A percentile compares a stretch with the other conserved stretches of the same genome.
phyloP scores from a whole-genome alignment of 1,140 invertebrate species.

The Micrasema minimum region DNA sequence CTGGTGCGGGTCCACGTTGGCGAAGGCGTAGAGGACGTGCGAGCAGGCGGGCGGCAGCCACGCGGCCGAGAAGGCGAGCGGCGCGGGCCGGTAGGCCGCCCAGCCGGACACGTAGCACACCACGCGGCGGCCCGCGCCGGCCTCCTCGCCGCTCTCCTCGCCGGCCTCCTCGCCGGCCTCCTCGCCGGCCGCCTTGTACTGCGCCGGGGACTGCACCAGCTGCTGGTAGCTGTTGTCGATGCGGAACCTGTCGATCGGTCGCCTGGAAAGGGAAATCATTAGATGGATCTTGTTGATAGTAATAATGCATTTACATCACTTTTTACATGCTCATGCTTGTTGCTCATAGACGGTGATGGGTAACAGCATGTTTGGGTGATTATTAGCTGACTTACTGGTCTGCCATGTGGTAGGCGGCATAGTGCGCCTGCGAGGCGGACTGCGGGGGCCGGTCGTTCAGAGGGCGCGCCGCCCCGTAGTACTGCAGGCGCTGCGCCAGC shows the following conservation, averaged over 20 bases:
- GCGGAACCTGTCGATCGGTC: slow-evolving; percentile 45
- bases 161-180: background rate
- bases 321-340: no score
- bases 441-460: slow-evolving; percentile 18
- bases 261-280: slow-evolving; percentile 9
- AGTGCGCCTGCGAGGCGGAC: slow-evolving; percentile 1
- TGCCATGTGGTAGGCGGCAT: slow-evolving; percentile 45
- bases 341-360: no score
- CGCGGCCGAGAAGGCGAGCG: slow-evolving; percentile 73
- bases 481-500: slow-evolving; percentile 28
- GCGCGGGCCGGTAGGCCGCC: slow-evolving; percentile 74
- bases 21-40: slow-evolving; percentile 84
- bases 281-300: no score
- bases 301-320: no score
- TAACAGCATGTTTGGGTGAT: no score
- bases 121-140: slow-evolving; percentile 54
- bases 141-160: slow-evolving; percentile 17
- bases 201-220: slow-evolving; percentile 39
- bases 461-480: slow-evolving; percentile 49
- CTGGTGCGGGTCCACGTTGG: slow-evolving; percentile 74
- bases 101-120: slow-evolving; percentile 76
- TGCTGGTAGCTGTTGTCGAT: slow-evolving; percentile 57
- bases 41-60: slow-evolving; percentile 81
- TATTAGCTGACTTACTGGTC: no score
- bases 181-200: background rate